Conservation (phyloP, 1,140 invertebrate genomes). For the Dendrolimus kikuchii region DNA sequence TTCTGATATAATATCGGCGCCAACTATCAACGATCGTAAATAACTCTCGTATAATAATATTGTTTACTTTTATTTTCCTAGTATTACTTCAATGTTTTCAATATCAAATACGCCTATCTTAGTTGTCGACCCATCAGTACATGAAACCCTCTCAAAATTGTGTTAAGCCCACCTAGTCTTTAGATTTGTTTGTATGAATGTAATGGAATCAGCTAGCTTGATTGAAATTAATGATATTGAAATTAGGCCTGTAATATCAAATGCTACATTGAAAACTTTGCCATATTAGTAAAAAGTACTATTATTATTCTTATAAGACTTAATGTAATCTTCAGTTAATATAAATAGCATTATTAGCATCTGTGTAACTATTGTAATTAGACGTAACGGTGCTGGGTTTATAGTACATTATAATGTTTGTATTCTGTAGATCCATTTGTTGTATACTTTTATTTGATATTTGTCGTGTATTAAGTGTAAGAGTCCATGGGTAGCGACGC, state of each 20-base stretch:
- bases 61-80: slow-evolving; percentile 9
- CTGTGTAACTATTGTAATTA: slow-evolving; percentile 65
- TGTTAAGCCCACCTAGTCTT: slow-evolving; percentile 68
- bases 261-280: slow-evolving; percentile 72
- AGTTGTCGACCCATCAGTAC: slow-evolving; percentile 8
- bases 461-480: slow-evolving; percentile 53
- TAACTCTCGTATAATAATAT: no score
- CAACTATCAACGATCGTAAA: slow-evolving; percentile 9
- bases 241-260: slow-evolving; percentile 53
- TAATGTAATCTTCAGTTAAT: slow-evolving; percentile 59
- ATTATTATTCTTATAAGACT: slow-evolving; percentile 64
- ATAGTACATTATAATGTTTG: slow-evolving; percentile 58
- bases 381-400: slow-evolving; percentile 68
- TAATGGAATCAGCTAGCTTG: slow-evolving; percentile 48
- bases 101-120: background rate
- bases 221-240: slow-evolving; percentile 41
- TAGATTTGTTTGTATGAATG: slow-evolving; percentile 45
- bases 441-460: slow-evolving; percentile 56
- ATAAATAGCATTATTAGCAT: slow-evolving; percentile 50
- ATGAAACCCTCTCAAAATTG: slow-evolving; percentile 47
- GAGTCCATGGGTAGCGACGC: slow-evolving; percentile 44
- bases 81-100: slow-evolving; percentile 15
- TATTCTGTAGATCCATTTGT: slow-evolving; percentile 61
- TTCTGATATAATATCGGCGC: slow-evolving; percentile 13
- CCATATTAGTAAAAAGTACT: slow-evolving; percentile 69